Percentiles rank a stretch among this genome's conserved stretches.
These are phyloP conservation scores for Dryobotodes eremita DNA, from an alignment of 2,888 invertebrate genomes.

Conservation along the genomic window DNA sequence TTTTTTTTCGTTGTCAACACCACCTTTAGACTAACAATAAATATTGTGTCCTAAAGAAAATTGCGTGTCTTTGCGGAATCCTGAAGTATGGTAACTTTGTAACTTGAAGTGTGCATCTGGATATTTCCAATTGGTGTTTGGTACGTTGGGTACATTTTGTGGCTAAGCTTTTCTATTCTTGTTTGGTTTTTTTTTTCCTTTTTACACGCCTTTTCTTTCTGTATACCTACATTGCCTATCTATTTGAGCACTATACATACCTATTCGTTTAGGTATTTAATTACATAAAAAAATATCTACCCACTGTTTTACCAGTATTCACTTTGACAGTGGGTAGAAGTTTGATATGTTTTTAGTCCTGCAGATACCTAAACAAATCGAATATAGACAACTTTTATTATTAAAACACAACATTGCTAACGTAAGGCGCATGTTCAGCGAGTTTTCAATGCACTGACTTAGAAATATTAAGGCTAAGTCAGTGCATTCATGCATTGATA, in stretches of 20 bases:
- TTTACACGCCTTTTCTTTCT: slow-evolving; percentile 53
- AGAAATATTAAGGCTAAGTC: slow-evolving; percentile 23
- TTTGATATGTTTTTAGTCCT: slow-evolving; percentile 1
- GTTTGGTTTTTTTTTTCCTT: slow-evolving; percentile 39
- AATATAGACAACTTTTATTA: neutral
- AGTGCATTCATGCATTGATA: slow-evolving; percentile 23
- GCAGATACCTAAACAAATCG: slow-evolving; percentile 41
- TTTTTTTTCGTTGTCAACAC: slow-evolving; percentile 53
- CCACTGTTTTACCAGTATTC: slow-evolving; percentile 8
- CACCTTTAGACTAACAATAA: slow-evolving; percentile 66
- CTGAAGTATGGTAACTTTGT: slow-evolving; percentile 51
- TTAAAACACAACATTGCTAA: slow-evolving; percentile 29
- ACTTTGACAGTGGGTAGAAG: slow-evolving; percentile 12
- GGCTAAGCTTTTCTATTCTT: slow-evolving; percentile 53
- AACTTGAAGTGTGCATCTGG: slow-evolving; percentile 66
- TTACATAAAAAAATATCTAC: slow-evolving; percentile 7
- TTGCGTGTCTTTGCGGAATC: slow-evolving; percentile 65
- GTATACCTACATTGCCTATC: slow-evolving; percentile 2
- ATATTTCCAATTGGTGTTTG: slow-evolving; percentile 75
- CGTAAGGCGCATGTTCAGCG: slow-evolving; percentile 26
- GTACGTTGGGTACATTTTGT: slow-evolving; percentile 90
- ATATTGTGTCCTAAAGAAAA: slow-evolving; percentile 60
- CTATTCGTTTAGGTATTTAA: slow-evolving; percentile 27
- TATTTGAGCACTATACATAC: slow-evolving; percentile 1
- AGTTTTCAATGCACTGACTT: slow-evolving; percentile 15